A percentile compares a stretch with the other conserved stretches of the same genome.
Evolutionary conservation across 2,113 vertebrate genomes (phyloP).

Genomic region (Stigmatopora nigra): DNA sequence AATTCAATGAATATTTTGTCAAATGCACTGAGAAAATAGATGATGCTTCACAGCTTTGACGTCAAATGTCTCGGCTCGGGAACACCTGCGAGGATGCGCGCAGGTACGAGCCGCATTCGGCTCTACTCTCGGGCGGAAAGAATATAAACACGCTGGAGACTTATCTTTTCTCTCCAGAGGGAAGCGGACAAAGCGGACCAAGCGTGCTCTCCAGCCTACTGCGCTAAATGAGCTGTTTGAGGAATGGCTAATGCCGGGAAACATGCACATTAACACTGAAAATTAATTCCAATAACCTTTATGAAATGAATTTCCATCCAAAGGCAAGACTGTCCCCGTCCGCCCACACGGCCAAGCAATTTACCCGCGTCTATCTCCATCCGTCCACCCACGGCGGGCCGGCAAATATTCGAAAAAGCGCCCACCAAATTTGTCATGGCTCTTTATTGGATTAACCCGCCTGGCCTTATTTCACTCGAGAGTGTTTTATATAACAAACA

Average conservation of each 20-base stretch:
- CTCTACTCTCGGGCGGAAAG: conserved; percentile 44
- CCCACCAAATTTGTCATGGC: conserved; percentile 24
- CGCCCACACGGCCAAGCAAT: conserved; percentile 40
- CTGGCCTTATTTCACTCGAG: conserved; percentile 9
- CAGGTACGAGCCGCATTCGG: conserved; percentile 19
- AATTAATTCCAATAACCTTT: conserved; percentile 66
- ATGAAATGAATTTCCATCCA: conserved; percentile 47
- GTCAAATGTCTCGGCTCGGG: conserved; percentile 25
- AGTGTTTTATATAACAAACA: conserved; percentile 13
- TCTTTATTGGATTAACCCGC: not conserved
- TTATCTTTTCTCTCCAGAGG: conserved; percentile 67
- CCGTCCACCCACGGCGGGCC: conserved; percentile 37
- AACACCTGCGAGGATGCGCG: conserved; percentile 13
- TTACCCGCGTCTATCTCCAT: conserved; percentile 38
- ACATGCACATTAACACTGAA: conserved; percentile 37
- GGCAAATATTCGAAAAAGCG: conserved; percentile 24
- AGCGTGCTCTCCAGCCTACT: conserved; percentile 58
- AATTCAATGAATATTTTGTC: conserved; percentile 17
- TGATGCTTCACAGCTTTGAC: conserved; percentile 28
- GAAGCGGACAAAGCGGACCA: conserved; percentile 62
- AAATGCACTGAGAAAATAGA: conserved; percentile 23
- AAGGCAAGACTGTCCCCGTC: conserved; percentile 48
- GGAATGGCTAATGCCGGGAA: conserved; percentile 60
- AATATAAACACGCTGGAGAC: conserved; percentile 61
- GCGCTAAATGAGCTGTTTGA: conserved; percentile 66